Conservation (phyloP, 2,113 vertebrate species). For the Oriolus oriolus region DNA sequence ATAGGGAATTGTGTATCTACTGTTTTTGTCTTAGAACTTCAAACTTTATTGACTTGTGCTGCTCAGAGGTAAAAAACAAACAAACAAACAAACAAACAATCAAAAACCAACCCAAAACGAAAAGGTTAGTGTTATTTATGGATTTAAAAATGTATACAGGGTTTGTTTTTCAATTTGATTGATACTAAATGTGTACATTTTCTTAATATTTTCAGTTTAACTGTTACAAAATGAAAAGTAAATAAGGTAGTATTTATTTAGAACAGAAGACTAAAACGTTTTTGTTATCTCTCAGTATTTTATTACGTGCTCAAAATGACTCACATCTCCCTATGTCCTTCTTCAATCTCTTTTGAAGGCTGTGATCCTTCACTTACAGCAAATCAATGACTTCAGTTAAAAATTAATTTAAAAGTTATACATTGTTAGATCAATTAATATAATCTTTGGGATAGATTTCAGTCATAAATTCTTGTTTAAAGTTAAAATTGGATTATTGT, state of each 20-base stretch:
- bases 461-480: neutral
- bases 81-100: neutral
- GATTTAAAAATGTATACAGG: neutral
- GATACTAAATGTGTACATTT: neutral
- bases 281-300: neutral
- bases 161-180: neutral
- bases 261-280: neutral
- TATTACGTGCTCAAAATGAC: neutral
- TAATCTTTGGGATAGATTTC: neutral
- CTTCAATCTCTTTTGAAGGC: neutral
- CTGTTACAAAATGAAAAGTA: neutral
- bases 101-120: neutral
- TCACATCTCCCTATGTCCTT: neutral
- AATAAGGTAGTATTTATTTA: neutral
- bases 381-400: neutral
- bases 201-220: neutral
- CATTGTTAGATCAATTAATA: neutral
- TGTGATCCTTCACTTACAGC: neutral
- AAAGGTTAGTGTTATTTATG: neutral
- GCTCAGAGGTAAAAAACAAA: neutral
- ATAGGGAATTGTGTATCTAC: neutral
- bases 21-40: neutral
- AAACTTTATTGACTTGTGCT: neutral
- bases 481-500: neutral
- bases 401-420: neutral